Base-by-base conservation (phyloP, 1,140 invertebrate species). In the Drosophila ohnishii region DNA sequence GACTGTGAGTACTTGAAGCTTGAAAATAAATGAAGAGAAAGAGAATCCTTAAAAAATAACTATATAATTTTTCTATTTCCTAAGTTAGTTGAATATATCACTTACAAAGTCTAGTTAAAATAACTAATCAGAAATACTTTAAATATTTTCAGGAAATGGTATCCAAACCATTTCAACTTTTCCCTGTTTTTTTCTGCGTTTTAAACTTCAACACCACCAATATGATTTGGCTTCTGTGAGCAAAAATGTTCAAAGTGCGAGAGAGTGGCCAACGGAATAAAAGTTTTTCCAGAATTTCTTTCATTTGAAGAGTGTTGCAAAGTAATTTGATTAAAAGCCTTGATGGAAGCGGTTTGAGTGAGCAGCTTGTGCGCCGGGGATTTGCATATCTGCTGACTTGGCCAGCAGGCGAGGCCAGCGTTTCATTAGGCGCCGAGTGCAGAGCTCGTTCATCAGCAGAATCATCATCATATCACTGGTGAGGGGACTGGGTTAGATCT, bases 271-370 rank as follows among this genome's bases (percentile, higher is more conserved):
- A 67, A 62, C 53, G 28, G 78, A 82, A 82, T 67, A 76, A 81
- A 81, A 87, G 69, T 80, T 66, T 59, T 53, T 7, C 34, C 44
- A 34, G 47, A 81, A 59, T 78, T 85, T 48, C 61, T 47, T 56
- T 59, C 44, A 57, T 44, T 56, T 60, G 62, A 76, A 60, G 57
- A 60, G 63, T 47, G 74, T 70, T 50, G 64, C 48, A 76, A 83
- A 87, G 84, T 84, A 88, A 88, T 88, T 88, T 84, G 80, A 88
- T 88, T 88, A 78, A 88, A 89, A 88, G 77, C 82, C 62, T 50
- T 35, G 62, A 53, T 45, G 64, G 50, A 60, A 71, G 63, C 58
- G 40, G 34, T 39, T 55, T 19, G 37, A 53, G 53, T 37, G 55
- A 44, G 48, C 55, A 60, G 60, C 34, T 59, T 62, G 63, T 58